Percentiles rank a stretch among this genome's conserved stretches.
phyloP scores from a whole-genome alignment of 2,797 vertebrate species.

The Galagoides demidoff region DNA sequence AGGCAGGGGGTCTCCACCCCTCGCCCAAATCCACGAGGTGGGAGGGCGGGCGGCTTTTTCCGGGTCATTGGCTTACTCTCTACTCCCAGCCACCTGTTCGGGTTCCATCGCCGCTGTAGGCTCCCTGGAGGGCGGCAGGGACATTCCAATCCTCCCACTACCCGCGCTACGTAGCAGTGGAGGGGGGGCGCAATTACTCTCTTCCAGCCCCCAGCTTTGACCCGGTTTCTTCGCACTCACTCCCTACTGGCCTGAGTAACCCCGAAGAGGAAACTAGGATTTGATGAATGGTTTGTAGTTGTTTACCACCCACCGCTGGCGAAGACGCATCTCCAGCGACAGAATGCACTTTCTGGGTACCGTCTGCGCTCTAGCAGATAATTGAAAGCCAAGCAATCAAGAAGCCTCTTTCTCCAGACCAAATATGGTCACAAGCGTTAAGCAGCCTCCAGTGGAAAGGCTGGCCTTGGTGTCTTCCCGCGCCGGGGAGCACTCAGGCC shows the following conservation, averaged over 20 bases:
- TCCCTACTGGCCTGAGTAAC: background rate
- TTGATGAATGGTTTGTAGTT: background rate
- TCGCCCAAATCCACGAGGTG: slow-evolving; percentile 8
- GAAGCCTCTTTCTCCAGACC: slow-evolving; percentile 73
- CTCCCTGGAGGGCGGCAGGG: slow-evolving; percentile 64
- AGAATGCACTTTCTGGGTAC: slow-evolving; percentile 61
- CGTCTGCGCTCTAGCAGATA: slow-evolving; percentile 55
- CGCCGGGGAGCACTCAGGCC: slow-evolving; percentile 1
- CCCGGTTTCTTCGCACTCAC: slow-evolving; percentile 18
- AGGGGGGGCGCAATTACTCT: slow-evolving; percentile 12
- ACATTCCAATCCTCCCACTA: slow-evolving; percentile 81
- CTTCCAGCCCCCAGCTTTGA: slow-evolving; percentile 14
- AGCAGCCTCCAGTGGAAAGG: slow-evolving; percentile 63
- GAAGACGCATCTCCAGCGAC: slow-evolving; percentile 10
- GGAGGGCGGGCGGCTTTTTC: slow-evolving; percentile 62
- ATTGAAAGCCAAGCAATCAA: slow-evolving; percentile 39
- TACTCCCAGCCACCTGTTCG: slow-evolving; percentile 62
- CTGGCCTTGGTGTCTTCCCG: slow-evolving; percentile 64
- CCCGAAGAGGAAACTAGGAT: background rate
- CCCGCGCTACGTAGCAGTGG: slow-evolving; percentile 19
- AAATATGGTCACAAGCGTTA: slow-evolving; percentile 81
- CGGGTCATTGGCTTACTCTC: slow-evolving; percentile 59
- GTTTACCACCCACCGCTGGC: slow-evolving; percentile 13
- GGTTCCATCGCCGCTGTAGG: slow-evolving; percentile 49
- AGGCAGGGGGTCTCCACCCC: slow-evolving; percentile 54